Base-by-base conservation (phyloP, 2,113 vertebrate species). In the Cyphomyrus discorhynchus region DNA sequence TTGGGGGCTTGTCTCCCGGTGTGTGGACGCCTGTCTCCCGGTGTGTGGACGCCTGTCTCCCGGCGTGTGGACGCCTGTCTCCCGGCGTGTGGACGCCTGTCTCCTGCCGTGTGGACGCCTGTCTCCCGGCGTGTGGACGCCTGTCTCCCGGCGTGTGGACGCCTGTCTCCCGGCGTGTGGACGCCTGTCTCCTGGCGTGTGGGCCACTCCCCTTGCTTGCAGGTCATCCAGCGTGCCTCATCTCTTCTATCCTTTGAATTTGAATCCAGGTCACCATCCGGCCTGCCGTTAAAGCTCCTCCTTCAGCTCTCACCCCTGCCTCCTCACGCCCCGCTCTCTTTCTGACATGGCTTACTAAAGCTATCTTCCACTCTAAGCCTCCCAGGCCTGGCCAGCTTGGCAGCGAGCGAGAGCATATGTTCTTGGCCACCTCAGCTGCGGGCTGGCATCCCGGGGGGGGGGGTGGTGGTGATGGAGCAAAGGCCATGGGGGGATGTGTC, bases 191-290 rank as follows among this genome's bases (percentile, higher is more conserved):
- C 52, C 17, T 0, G 4, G 52, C 15, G 0, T 46, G 90, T 27
- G 52, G 62, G 89, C 85, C 19, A 11, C 88, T 90, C 88, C 39
- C 84, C 82, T 84, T 15, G 46, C 88, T 53, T 62, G 31, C 53
- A 53, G 50, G 84, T 31, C 84, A 35, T 74, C 88, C 89, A 8
- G 74, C 42, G 89, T 90, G 42, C 87, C 21, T 7, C 52, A 45
- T 53, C 74, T 85, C 87, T 85, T 45, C 52, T 86, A 47, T 66
- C 74, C 83, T 84, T 83, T n/a, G 45, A 70, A 39, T 35, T 56
- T 19, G 62, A 56, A 35, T 56, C 8, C 47, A 83, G 90, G 17
- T 42, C 45, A 86, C 2, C 15, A 35, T 88, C 85, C 17, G n/a
- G 45, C 27, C 46, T 21, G 13, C 74, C 77, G 27, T 83, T 86